phyloP scores from a whole-genome alignment of 2,113 vertebrate genomes.

The Machaerirhynchus nigripectus region DNA sequence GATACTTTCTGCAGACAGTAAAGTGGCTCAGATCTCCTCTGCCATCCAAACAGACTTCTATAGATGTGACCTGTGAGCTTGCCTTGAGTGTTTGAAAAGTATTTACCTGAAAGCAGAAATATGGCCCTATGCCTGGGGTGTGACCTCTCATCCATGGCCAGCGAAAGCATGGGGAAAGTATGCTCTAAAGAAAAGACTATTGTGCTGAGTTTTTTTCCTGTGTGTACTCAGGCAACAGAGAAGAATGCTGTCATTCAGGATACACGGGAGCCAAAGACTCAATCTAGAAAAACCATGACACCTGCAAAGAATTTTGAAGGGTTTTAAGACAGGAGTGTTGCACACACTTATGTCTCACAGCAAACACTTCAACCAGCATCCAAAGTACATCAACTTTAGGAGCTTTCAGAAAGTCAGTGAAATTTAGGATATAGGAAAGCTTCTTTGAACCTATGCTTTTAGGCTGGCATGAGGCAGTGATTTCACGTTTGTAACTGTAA shows the following conservation, averaged over 20 bases:
- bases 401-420: neutral
- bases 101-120: neutral
- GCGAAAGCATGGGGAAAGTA: neutral
- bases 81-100: neutral
- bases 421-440: neutral
- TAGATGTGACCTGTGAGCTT: neutral
- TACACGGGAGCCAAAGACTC: neutral
- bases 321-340: neutral
- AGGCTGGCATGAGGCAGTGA: neutral
- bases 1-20: neutral
- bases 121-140: neutral
- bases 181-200: neutral
- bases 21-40: neutral
- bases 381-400: neutral
- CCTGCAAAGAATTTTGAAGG: neutral
- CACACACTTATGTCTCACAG: neutral
- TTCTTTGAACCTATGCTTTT: neutral
- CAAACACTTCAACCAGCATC: neutral
- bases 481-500: neutral
- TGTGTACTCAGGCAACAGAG: neutral
- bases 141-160: neutral
- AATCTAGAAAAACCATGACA: neutral
- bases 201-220: neutral
- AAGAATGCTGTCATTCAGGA: neutral
- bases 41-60: neutral